Evolutionary conservation across 2,888 invertebrate species (phyloP), one percentile per base, ranked within the genome.

Genomic region (Chromoteleia sp.): DNA sequence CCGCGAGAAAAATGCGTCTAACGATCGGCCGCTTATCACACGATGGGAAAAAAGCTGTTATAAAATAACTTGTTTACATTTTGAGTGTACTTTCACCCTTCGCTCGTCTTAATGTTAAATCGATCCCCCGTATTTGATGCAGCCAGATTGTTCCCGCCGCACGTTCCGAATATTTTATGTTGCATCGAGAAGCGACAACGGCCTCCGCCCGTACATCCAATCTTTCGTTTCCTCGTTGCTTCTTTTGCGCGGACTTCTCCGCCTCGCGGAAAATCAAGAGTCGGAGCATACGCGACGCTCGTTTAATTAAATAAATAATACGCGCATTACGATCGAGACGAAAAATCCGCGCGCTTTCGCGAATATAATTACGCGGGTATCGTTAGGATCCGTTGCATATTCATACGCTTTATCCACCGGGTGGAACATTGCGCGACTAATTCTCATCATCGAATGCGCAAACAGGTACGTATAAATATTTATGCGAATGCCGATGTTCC

Each of bases 401-500:
- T 70, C 70, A 70, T 58, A 33, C 15, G 10, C 17, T 33, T 56
- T 56, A 45, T 41, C 56, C 36, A 14, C 30, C 45, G 8, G 36
- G 45, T 36, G 70, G 41, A 68, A 68, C 43, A 45, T 45, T 33
- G 56, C 21, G 30, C 43, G 68, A 68, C 56, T 45, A 56, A 56
- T 68, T 56, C 56, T 54, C 43, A 33, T 45, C 19, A 45, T 54
- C 45, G 45, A 45, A 68, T 14, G 56, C 56, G 56, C 56, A 56
- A 54, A 68, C 33, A 68, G 68, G 45, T 68, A 43, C n/a, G 45
- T 12, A 56, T 68, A 43, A 68, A 68, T 68, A 68, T 68, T 68
- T 43, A 68, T 68, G 68, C 41, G 41, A 17, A 36, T 41, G 52
- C 52, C 29, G 39, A 52, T 43, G 30, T 25, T 39, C 25, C 21